Evolutionary conservation across 1,140 invertebrate species (phyloP).

Genomic region (Halictus rubicundus): DNA sequence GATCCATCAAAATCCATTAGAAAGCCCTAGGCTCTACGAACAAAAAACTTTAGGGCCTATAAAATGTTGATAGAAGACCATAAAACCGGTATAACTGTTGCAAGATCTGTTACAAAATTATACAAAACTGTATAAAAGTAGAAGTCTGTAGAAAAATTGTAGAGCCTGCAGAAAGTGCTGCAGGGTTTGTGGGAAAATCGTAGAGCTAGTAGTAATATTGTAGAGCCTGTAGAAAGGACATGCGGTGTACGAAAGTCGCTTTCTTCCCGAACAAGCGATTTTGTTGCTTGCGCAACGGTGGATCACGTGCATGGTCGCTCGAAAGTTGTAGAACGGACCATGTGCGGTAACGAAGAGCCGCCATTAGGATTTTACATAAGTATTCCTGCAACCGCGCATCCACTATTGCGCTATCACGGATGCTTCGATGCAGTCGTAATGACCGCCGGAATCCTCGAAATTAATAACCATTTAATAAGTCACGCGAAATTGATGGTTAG

Average conservation of each 20-base stretch:
- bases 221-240: background rate
- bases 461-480: background rate
- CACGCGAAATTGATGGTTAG: background rate
- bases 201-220: too few relatives aligned
- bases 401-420: slow-evolving; percentile 55
- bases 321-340: background rate
- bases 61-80: too few relatives aligned
- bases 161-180: too few relatives aligned
- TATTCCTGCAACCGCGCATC: slow-evolving; percentile 39
- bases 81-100: too few relatives aligned
- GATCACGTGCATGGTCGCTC: slow-evolving; percentile 1
- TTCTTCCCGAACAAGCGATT: background rate
- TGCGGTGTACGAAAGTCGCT: background rate
- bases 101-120: too few relatives aligned
- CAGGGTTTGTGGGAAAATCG: too few relatives aligned
- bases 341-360: background rate
- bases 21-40: too few relatives aligned
- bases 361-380: slow-evolving; percentile 29
- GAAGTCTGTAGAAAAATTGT: too few relatives aligned
- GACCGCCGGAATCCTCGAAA: slow-evolving; percentile 40
- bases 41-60: too few relatives aligned
- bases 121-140: too few relatives aligned
- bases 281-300: background rate
- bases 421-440: slow-evolving; percentile 60
- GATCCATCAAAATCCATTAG: too few relatives aligned